These are phyloP conservation scores for Heterodera schachtii DNA, from an alignment of 1,140 invertebrate genomes.

Conservation along the genomic window DNA sequence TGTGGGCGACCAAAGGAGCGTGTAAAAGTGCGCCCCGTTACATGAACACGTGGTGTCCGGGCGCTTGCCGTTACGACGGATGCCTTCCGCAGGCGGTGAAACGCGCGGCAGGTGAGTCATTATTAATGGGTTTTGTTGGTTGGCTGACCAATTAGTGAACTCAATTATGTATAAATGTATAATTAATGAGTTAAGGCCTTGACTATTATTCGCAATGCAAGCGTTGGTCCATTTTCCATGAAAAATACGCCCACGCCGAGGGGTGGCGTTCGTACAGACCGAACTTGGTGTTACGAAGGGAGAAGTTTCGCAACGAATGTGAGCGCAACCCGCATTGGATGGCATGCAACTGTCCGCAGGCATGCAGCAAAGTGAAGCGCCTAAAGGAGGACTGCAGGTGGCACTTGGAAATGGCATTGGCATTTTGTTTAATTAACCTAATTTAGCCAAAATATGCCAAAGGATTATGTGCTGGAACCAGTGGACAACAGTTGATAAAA, in stretches of 20 bases:
- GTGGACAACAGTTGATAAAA: background rate
- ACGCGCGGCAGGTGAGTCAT: background rate
- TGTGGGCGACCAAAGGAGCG: constrained; percentile 12
- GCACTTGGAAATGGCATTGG: background rate
- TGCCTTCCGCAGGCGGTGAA: background rate
- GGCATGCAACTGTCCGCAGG: background rate
- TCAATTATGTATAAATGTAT: too few species aligned
- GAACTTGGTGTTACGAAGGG: constrained; percentile 21
- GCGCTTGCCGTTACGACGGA: constrained; percentile 24
- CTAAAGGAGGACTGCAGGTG: background rate
- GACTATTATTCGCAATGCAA: background rate
- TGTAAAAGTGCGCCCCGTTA: constrained; percentile 25
- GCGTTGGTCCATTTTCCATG: constrained; percentile 4
- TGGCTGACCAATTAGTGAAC: too few species aligned
- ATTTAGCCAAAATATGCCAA: background rate
- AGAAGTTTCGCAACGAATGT: constrained; percentile 25
- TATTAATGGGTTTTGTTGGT: too few species aligned
- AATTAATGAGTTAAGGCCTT: background rate
- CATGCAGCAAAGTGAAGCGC: background rate
- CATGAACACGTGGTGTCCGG: constrained; percentile 48
- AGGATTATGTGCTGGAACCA: background rate
- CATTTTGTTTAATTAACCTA: background rate
- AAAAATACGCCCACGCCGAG: constrained; percentile 26
- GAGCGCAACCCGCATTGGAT: constrained; percentile 22
- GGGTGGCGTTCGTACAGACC: constrained; percentile 16